Evolutionary conservation across 2,113 vertebrate genomes (phyloP), one percentile per base, ranked within the genome.

Genomic region (Callorhinus ursinus): DNA sequence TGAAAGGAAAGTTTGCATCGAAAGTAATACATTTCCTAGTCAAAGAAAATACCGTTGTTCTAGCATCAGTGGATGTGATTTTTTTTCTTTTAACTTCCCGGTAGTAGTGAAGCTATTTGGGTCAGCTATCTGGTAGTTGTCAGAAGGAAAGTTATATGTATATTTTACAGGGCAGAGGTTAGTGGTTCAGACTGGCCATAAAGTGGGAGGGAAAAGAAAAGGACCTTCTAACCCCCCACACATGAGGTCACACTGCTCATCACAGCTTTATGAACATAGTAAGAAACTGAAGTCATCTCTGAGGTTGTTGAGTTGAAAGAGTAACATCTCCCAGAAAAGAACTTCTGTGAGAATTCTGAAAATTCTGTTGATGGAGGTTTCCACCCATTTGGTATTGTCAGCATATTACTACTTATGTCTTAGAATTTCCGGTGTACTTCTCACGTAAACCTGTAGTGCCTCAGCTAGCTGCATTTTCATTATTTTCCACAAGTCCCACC

Each of bases 1-100:
- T 53, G 51, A 87, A 88, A 80, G 13, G 49, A 81, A 69, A 80
- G 39, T 86, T 94, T 91, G 26, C 84, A 42, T 85, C 42, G 59
- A 59, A 77, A 82, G 7, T 67, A 31, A 77, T 33, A 24, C 2
- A 39, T 95, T 82, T 97, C n/a, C 28, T 91, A 46, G 13, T 76
- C 36, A 86, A 10, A 91, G 65, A 92, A 81, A 7, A 39, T 39
- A 42, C 9, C 53, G 0, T 80, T 94, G 16, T 84, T 26, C 39
- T 74, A 4, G 46, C 24, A 55, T 69, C 83, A n/a, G 69, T 21
- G 7, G 14, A 2, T 63, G 33, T 89, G 33, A 14, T n/a, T 90
- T 74, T 57, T 31, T 79, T 83, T 33, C 16, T 36, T 39, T 61
- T 7, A 69, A 46, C 49, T 59, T 87, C 11, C 76, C 5, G 19